Evolutionary conservation across 2,797 vertebrate species (phyloP).

Genomic region (Phoeniculus purpureus): DNA sequence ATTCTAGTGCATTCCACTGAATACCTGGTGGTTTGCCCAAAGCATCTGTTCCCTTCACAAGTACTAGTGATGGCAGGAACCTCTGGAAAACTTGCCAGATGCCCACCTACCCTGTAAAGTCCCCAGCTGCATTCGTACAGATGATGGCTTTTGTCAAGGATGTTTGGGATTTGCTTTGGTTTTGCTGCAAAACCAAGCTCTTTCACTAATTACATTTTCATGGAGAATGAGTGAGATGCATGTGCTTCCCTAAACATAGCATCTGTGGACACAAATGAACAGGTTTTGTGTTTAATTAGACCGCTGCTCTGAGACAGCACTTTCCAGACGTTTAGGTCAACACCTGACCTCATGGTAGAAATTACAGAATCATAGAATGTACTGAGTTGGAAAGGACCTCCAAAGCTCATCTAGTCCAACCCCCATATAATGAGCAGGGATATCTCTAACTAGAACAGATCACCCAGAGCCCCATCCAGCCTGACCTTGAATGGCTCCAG

Average conservation of each 20-base stretch:
- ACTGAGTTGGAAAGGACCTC: no score
- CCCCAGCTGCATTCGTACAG: neutral
- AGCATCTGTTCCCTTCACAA: neutral
- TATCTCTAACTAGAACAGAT: no score
- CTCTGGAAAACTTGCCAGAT: neutral
- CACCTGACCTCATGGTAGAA: neutral
- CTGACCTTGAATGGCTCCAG: no score
- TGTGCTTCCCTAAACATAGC: neutral
- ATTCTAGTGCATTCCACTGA: neutral
- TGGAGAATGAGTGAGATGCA: neutral
- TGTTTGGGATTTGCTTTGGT: neutral
- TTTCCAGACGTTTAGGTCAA: neutral
- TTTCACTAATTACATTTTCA: neutral
- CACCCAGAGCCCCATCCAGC: no score
- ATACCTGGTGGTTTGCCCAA: neutral
- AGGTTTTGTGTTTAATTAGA: neutral
- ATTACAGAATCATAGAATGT: no score
- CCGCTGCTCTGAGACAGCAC: neutral
- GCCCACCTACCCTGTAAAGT: neutral
- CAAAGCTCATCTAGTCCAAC: no score
- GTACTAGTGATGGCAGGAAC: neutral
- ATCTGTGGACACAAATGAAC: neutral
- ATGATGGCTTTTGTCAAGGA: neutral
- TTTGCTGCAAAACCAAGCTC: neutral
- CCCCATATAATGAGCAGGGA: no score